phyloP scores from a whole-genome alignment of 2,888 invertebrate genomes.

The Ceraclea dissimilis region DNA sequence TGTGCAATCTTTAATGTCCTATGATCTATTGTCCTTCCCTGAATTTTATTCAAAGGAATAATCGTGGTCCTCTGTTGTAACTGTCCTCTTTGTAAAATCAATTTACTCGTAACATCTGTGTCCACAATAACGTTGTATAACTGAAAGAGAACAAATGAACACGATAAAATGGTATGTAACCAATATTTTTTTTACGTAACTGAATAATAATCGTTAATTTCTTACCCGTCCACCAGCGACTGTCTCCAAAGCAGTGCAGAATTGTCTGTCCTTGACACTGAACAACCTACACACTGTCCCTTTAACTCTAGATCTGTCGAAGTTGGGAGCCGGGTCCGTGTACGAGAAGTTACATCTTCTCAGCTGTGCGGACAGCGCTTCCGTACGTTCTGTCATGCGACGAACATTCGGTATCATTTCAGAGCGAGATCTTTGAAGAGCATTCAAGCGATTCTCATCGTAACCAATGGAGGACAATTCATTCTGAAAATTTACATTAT shows the following conservation, averaged over 20 bases:
- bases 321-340: slow-evolving; percentile 67
- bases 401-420: slow-evolving; percentile 49
- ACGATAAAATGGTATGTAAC: too few species aligned
- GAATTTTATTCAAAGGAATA: slow-evolving; percentile 86
- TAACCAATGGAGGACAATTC: slow-evolving; percentile 50
- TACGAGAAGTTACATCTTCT: slow-evolving; percentile 63
- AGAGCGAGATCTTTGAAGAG: slow-evolving; percentile 45
- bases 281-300: slow-evolving; percentile 79
- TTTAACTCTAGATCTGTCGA: slow-evolving; percentile 56
- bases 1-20: slow-evolving; percentile 59
- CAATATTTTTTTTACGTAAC: too few species aligned
- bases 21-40: slow-evolving; percentile 52
- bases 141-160: slow-evolving; percentile 41
- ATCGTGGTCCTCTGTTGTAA: slow-evolving; percentile 76
- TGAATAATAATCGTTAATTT: neutral
- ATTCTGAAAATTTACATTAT: slow-evolving; percentile 34
- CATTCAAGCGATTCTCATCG: slow-evolving; percentile 52
- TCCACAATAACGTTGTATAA: slow-evolving; percentile 88
- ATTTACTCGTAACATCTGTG: slow-evolving; percentile 75
- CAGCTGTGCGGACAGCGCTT: slow-evolving; percentile 50
- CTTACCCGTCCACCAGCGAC: slow-evolving; percentile 76
- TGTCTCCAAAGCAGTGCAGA: slow-evolving; percentile 75
- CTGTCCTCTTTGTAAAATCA: slow-evolving; percentile 74
- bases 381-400: slow-evolving; percentile 47
- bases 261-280: slow-evolving; percentile 58